Evolutionary conservation across 2,888 invertebrate genomes (phyloP).

Genomic region (Lasioglossum marginatum): DNA sequence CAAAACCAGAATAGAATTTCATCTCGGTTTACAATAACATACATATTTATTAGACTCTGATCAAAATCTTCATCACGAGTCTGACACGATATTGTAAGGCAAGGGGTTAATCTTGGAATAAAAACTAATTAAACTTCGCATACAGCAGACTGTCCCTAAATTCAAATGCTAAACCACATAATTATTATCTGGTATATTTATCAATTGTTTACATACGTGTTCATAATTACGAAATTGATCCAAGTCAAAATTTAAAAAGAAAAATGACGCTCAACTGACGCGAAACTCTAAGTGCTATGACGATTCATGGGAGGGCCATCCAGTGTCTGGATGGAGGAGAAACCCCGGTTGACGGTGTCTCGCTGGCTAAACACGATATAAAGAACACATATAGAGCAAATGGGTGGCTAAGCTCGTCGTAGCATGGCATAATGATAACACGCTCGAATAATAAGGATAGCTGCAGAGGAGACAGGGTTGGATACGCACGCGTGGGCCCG

Average conservation of each 20-base stretch:
- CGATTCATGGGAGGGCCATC: not conserved
- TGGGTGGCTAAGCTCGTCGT: slow-evolving; percentile 74
- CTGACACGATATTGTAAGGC: too few species aligned
- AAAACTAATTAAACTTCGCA: not conserved
- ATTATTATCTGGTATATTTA: too few species aligned
- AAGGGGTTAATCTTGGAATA: not conserved
- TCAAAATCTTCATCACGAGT: too few species aligned
- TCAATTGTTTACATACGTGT: not conserved
- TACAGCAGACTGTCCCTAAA: not conserved
- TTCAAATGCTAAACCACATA: not conserved
- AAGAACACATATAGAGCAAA: slow-evolving; percentile 61
- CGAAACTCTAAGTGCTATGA: not conserved
- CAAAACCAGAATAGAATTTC: too few species aligned
- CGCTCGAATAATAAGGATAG: slow-evolving; percentile 84
- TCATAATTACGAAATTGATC: too few species aligned
- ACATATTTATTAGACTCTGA: too few species aligned
- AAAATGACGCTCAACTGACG: too few species aligned
- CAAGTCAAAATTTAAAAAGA: too few species aligned
- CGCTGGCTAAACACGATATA: slow-evolving; percentile 45
- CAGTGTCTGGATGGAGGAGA: not conserved
- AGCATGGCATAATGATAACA: slow-evolving; percentile 82
- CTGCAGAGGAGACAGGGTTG: slow-evolving; percentile 83
- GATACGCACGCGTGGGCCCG: slow-evolving; percentile 84
- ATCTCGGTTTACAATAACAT: too few species aligned
- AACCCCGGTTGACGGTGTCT: slow-evolving; percentile 13